Base-by-base conservation (phyloP, 2,888 invertebrate genomes). In the Zootermopsis nevadensis region DNA sequence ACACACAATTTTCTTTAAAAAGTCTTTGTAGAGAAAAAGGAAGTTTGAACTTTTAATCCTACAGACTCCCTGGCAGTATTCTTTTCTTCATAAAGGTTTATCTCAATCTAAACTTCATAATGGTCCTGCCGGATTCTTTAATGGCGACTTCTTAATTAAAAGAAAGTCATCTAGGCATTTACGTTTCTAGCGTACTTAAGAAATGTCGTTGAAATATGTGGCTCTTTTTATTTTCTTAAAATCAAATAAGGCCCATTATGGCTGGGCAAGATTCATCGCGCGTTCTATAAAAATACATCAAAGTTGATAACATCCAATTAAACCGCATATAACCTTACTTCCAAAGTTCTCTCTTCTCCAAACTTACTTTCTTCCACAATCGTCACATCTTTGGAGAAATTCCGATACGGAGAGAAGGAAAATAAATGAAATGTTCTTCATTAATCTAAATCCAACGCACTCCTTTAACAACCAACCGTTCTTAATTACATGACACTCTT, bases 271-370 rank as follows among this genome's bases (percentile, higher is more conserved):
- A 77, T 55, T 55, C 48, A 48, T 55, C 7, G 55, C 48, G 79
- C 33, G 66, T 79, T 60, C 12, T 67, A 30, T 82, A 69, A 82
- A 81, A 82, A 82, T 77, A 67, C 69, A 82, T 82, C 66, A 76
- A 82, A 82, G 82, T 69, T 77, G 77, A 82, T 82, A 77, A 77
- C 77, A 82, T 82, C 77, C 77, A 82, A 82, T 82, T 82, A 82
- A 82, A 82, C 77, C 79, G 77, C 69, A 67, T 53, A 69, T 31
- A 77, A 55, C 31, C n/a, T 24, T 8, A 77, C 22, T 24, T 24
- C 42, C 31, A 19, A 2, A 67, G 30, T 27, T 27, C 3, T 27
- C n/a, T 60, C 10, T 66, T 12, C 27, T 74, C 22, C 24, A 22
- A 74, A 74, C 6, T 74, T 74, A 74, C 38, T 38, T 42, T 24